These are phyloP conservation scores for Nothura maculosa DNA, from an alignment of 2,797 vertebrate genomes.

Conservation along the genomic window DNA sequence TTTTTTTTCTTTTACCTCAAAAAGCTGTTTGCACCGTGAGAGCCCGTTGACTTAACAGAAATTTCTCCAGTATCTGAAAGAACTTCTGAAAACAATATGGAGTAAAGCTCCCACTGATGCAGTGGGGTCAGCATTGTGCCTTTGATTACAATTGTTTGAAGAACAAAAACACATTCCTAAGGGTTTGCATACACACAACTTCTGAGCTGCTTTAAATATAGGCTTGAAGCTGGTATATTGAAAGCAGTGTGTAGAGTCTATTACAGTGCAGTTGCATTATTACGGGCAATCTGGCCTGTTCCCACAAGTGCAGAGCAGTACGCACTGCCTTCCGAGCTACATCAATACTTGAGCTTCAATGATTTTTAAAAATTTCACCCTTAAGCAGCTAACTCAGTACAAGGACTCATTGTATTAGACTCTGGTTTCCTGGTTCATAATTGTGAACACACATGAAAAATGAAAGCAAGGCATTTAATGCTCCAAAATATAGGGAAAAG, in stretches of 20 bases:
- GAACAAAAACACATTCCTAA: conserved; percentile 28
- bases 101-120: conserved; percentile 34
- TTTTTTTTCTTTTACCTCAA: neutral
- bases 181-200: conserved; percentile 7
- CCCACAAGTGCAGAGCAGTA: neutral
- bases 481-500: neutral
- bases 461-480: neutral
- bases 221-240: neutral
- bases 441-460: neutral
- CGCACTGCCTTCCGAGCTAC: neutral
- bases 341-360: neutral
- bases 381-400: neutral
- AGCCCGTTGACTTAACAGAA: conserved; percentile 56
- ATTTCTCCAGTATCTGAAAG: conserved; percentile 44
- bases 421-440: neutral
- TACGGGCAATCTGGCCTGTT: neutral
- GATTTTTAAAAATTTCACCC: neutral
- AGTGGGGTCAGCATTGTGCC: conserved; percentile 43
- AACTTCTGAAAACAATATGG: conserved; percentile 40
- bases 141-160: conserved; percentile 63
- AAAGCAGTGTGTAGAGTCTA: neutral
- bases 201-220: conserved; percentile 39
- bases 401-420: neutral
- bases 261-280: neutral
- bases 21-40: conserved; percentile 28